Percentiles rank a stretch among this genome's conserved stretches.
Conservation (phyloP, 1,140 invertebrate species). For the Dendrolimus kikuchii region DNA sequence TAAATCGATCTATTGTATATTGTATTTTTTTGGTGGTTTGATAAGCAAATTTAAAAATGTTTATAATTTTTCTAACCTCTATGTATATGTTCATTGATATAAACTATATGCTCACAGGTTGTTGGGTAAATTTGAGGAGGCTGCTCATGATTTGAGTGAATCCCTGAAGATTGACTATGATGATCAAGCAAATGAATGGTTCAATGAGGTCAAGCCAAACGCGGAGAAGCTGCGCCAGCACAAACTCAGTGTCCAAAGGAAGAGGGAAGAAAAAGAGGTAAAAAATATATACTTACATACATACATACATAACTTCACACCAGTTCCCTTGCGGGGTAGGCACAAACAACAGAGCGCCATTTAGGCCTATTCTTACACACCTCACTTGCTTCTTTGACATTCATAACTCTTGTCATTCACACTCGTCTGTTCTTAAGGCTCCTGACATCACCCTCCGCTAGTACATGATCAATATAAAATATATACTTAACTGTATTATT, state of each 20-base stretch:
- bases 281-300: conserved; percentile 10
- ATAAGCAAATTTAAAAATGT: neutral
- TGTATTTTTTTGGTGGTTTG: too few relatives aligned
- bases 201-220: conserved; percentile 93
- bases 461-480: too few relatives aligned
- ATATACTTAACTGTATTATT: too few relatives aligned
- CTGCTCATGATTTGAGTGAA: conserved; percentile 87
- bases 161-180: conserved; percentile 95
- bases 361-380: too few relatives aligned
- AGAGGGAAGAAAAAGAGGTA: conserved; percentile 80
- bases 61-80: neutral
- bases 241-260: conserved; percentile 84
- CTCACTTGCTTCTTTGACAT: too few relatives aligned
- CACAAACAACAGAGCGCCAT: too few relatives aligned
- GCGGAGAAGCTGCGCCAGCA: conserved; percentile 91
- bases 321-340: too few relatives aligned
- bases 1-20: too few relatives aligned
- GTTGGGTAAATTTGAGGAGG: conserved; percentile 90
- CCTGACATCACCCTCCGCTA: too few relatives aligned
- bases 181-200: conserved; percentile 90
- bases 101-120: conserved; percentile 71
- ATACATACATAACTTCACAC: too few relatives aligned
- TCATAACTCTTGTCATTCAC: too few relatives aligned
- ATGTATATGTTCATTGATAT: neutral
- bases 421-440: too few relatives aligned